These are phyloP conservation scores for Mamestra configurata DNA, from an alignment of 1,140 invertebrate species.

Conservation along the genomic window DNA sequence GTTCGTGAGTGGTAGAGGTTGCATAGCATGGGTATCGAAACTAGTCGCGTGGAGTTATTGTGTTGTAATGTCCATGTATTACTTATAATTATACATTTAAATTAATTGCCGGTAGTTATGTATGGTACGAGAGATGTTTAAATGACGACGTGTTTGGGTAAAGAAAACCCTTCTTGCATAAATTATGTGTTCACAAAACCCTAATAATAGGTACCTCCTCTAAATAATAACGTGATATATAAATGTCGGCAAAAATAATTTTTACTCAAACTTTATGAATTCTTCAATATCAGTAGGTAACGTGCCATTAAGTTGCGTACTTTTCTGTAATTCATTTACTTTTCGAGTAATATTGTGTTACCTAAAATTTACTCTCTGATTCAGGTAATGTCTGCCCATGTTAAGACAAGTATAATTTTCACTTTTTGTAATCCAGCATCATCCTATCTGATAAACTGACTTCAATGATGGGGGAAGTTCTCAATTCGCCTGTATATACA, in stretches of 20 bases:
- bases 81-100: background rate
- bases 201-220: background rate
- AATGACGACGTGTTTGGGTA: background rate
- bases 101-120: background rate
- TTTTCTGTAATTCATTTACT: background rate
- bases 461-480: too few species aligned
- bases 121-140: background rate
- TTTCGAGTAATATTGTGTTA: background rate
- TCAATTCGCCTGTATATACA: background rate
- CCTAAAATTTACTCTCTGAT: background rate
- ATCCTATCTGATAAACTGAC: background rate
- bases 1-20: slow-evolving; percentile 22
- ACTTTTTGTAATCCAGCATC: slow-evolving; percentile 19
- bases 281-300: background rate
- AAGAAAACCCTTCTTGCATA: slow-evolving; percentile 7
- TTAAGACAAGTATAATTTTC: background rate
- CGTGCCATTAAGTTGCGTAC: background rate
- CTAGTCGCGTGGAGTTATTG: slow-evolving; percentile 26
- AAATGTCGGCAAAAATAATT: background rate
- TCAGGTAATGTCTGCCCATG: background rate
- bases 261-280: background rate
- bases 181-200: slow-evolving; percentile 39
- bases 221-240: slow-evolving; percentile 6
- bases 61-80: slow-evolving; percentile 31
- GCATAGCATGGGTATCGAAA: slow-evolving; percentile 5